A percentile compares a stretch with the other conserved stretches of the same genome.
Evolutionary conservation across 2,888 invertebrate genomes (phyloP).

Genomic region (Callyntrura sp.): DNA sequence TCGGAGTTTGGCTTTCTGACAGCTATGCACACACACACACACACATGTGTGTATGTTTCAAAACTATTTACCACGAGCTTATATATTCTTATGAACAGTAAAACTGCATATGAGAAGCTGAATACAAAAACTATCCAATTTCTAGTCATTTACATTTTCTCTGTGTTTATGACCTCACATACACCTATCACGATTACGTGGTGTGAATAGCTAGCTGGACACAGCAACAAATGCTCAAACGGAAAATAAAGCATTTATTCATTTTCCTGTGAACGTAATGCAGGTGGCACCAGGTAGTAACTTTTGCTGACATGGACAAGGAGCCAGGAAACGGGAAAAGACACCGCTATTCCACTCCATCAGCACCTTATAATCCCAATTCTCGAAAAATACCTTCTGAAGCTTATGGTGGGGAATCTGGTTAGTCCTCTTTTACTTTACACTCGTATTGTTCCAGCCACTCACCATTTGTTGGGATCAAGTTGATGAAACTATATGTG

Average conservation of each 20-base stretch:
- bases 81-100: too few species aligned
- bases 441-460: not conserved
- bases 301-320: conserved; percentile 72
- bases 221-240: not conserved
- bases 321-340: conserved; percentile 64
- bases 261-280: conserved; percentile 51
- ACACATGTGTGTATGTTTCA: conserved; percentile 1
- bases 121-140: not conserved
- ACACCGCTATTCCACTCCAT: conserved; percentile 55
- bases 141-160: not conserved
- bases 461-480: too few species aligned
- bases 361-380: conserved; percentile 54
- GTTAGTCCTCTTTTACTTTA: conserved; percentile 52
- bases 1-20: conserved; percentile 2
- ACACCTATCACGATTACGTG: not conserved
- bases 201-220: not conserved
- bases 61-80: too few species aligned
- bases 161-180: not conserved
- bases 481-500: not conserved
- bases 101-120: too few species aligned
- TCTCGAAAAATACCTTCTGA: conserved; percentile 40
- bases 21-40: too few species aligned
- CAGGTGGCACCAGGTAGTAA: conserved; percentile 75
- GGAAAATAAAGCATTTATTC: conserved; percentile 23
- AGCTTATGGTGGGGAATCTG: conserved; percentile 47